These are phyloP conservation scores for Scylla paramamosain DNA, from an alignment of 1,140 invertebrate genomes.

Conservation along the genomic window DNA sequence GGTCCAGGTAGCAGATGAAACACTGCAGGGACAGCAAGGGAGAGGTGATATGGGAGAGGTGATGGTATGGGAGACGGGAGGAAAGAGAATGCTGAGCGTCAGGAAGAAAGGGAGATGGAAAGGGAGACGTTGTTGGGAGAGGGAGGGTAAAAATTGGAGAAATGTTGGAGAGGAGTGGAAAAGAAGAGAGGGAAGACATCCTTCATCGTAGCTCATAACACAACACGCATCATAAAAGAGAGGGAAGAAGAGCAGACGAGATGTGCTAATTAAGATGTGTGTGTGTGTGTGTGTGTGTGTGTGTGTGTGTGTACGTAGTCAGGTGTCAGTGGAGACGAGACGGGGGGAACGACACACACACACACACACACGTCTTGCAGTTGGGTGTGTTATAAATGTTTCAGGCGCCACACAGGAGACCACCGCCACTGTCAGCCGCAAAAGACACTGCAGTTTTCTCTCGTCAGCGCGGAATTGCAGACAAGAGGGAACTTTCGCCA, in stretches of 20 bases:
- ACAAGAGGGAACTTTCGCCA: not conserved
- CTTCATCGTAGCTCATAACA: too few relatives aligned
- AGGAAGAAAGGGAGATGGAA: not conserved
- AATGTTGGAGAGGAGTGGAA: too few relatives aligned
- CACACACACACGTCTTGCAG: too few relatives aligned
- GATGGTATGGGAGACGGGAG: not conserved
- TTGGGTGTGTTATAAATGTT: too few relatives aligned
- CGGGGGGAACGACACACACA: too few relatives aligned
- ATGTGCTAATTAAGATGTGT: constrained; percentile 8
- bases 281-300: not conserved
- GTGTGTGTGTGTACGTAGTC: not conserved
- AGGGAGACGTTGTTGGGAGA: not conserved
- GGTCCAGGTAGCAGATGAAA: constrained; percentile 59
- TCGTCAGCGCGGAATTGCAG: not conserved
- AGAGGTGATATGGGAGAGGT: not conserved
- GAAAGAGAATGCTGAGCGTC: not conserved
- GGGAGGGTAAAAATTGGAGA: too few relatives aligned
- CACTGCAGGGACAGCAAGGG: constrained; percentile 7
- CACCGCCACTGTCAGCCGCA: not conserved
- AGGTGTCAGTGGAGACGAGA: too few relatives aligned
- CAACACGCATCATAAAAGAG: too few relatives aligned
- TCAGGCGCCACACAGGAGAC: too few relatives aligned
- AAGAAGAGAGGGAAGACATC: too few relatives aligned
- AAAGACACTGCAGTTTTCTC: not conserved
- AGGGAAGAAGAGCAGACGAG: not conserved